Conservation (phyloP, 64 coral and sea anemone species). For the Hydrozoanthus tunicans region DNA sequence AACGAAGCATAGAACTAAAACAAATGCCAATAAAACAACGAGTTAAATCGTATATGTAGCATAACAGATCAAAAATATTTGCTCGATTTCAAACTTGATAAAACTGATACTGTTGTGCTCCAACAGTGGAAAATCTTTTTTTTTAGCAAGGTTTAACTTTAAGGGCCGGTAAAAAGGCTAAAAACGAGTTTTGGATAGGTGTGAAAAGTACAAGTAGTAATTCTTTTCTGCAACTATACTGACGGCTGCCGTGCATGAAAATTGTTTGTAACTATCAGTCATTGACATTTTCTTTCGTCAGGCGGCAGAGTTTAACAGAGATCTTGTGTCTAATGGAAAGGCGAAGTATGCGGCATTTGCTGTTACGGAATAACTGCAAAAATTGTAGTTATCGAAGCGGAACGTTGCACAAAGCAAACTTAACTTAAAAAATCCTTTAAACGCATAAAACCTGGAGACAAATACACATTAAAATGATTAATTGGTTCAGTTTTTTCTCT, state of each 20-base stretch:
- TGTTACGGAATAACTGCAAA: not conserved
- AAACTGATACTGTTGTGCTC: not conserved
- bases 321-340: not conserved
- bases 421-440: not conserved
- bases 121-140: not conserved
- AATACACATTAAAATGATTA: not conserved
- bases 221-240: not conserved
- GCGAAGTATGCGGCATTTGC: not conserved
- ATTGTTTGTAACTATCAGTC: not conserved
- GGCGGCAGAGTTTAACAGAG: not conserved
- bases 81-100: not conserved
- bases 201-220: not conserved
- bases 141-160: not conserved
- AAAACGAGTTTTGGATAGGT: not conserved
- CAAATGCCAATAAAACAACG: not conserved
- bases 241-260: not conserved
- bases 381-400: not conserved
- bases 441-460: not conserved
- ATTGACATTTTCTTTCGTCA: not conserved
- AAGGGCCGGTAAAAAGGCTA: not conserved
- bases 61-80: not conserved
- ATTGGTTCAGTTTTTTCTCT: not conserved
- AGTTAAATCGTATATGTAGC: not conserved
- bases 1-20: conserved; percentile 2
- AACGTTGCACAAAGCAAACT: not conserved